phyloP scores from a whole-genome alignment of 2,888 invertebrate genomes.

The Drosophila pullipes region DNA sequence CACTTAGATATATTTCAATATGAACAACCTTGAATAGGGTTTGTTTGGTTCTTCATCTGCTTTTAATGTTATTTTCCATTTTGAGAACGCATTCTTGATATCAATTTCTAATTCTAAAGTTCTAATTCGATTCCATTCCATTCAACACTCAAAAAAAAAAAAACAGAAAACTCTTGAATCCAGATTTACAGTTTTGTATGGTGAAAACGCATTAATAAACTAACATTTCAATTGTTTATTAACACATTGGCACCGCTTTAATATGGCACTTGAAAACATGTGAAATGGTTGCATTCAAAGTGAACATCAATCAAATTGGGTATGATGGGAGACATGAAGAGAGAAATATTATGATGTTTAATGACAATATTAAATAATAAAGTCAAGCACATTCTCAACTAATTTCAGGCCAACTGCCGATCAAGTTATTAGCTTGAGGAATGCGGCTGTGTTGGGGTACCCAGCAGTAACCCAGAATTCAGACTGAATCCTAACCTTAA shows the following conservation, averaged over 20 bases:
- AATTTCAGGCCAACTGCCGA: slow-evolving; percentile 46
- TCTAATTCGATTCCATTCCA: background rate
- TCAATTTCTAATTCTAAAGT: background rate
- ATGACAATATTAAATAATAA: slow-evolving; percentile 1
- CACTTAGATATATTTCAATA: background rate
- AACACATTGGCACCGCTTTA: background rate
- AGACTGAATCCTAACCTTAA: slow-evolving; percentile 25
- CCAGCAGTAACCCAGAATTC: slow-evolving; percentile 6
- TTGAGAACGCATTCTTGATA: background rate
- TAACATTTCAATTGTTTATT: background rate
- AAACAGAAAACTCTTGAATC: background rate
- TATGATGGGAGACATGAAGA: background rate
- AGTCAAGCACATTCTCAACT: slow-evolving; percentile 35
- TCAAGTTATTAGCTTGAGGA: slow-evolving; percentile 50
- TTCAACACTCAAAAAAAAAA: background rate
- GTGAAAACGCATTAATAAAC: background rate
- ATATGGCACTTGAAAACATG: slow-evolving; percentile 15
- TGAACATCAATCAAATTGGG: slow-evolving; percentile 23
- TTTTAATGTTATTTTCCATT: background rate
- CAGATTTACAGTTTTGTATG: background rate
- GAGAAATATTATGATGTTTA: slow-evolving; percentile 2
- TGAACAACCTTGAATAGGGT: background rate
- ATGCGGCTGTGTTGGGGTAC: slow-evolving; percentile 17
- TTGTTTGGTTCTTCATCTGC: background rate
- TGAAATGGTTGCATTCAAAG: slow-evolving; percentile 28